Evolutionary conservation across 2,888 invertebrate species (phyloP), one percentile per base, ranked within the genome.

Genomic region (Mythimna albipuncta): DNA sequence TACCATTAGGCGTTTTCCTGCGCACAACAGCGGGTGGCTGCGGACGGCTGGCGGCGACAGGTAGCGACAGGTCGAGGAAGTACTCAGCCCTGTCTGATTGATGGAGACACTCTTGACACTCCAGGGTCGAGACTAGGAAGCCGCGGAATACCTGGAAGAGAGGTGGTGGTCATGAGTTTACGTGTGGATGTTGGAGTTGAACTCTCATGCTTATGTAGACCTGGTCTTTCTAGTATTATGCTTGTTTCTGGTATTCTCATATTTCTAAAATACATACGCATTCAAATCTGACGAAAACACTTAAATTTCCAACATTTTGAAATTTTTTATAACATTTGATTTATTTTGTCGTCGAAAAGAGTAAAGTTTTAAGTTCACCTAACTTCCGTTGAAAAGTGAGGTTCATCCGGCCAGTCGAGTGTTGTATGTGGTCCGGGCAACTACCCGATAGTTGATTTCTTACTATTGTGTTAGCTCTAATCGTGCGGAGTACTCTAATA

Each of bases 61-160:
- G 99, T 77, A 99, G 97, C 76, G 99, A 99, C 82, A 99, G 97
- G 94, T 99, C 99, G 69, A 99, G 96, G 94, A 99, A 99, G 89
- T 98, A 98, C 93, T 99, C 99, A 69, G 98, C 98, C 19, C 98
- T 97, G 88, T 98, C 98, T 0, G 99, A 99, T 16, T 98, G 97
- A 94, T 98, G 97, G 77, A 97, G 97, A 91, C 99, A 99, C 79
- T 98, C 98, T 79, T 98, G 98, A 92, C 99, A 99, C 74, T 98
- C 97, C 55, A 99, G 95, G 0, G 98, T 98, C 47, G 99, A 99
- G 2, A 99, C 98, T 19, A 99, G 97, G 89, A 98, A 98, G 0
- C 99, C 99, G 44, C 99, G 98, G 96, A 99, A 99, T 67, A 99
- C 98, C 96, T 96, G 90, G 6, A 44, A 64, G 19, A 1, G 35